Evolutionary conservation across 2,888 invertebrate species (phyloP), one percentile per base, ranked within the genome.

Genomic region (Dynastes maya): DNA sequence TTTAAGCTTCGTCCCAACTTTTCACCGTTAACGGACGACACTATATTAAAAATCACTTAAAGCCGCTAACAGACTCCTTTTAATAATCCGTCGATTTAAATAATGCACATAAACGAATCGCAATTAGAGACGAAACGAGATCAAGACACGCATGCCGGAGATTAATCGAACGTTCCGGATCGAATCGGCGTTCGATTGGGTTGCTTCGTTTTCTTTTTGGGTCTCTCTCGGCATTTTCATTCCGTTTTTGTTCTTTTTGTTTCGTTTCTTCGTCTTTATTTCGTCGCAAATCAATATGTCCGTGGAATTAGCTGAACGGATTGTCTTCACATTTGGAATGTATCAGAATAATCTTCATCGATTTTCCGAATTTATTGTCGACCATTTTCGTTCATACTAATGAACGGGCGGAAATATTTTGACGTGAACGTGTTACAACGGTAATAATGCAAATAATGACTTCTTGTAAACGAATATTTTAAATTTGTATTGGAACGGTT

Each of bases 341-440:
- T 58, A 72, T 72, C 72, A 58, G 72, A 53, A 53, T 72, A 58
- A 72, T 72, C 72, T 72, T 72, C 72, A 72, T 72, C 72, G 72
- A 72, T 72, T 72, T 72, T 72, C 72, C 40, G 40, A 72, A 72
- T 72, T 72, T 72, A 72, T 72, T 5, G 72, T 40, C 72, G 16
- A 37, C 58, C 61, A 16, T 40, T 61, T 58, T 72, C 61, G 40
- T 9, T 61, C 40, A 53, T 72, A 77, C 77, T 77, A 77, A 77
- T 77, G 77, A 77, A 77, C 71, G 49, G 22, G 77, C 29, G 64
- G 64, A 77, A 77, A 77, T 77, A 77, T 77, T 77, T 77, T 77
- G 77, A 71, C 77, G 32, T 51, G 51, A 37, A 71, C 51, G 77
- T 63, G 77, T 71, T 77, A 63, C 70, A 64, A 63, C 53, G 51